Base-by-base conservation (phyloP, 2,797 vertebrate genomes). In the Acanthornis magna region DNA sequence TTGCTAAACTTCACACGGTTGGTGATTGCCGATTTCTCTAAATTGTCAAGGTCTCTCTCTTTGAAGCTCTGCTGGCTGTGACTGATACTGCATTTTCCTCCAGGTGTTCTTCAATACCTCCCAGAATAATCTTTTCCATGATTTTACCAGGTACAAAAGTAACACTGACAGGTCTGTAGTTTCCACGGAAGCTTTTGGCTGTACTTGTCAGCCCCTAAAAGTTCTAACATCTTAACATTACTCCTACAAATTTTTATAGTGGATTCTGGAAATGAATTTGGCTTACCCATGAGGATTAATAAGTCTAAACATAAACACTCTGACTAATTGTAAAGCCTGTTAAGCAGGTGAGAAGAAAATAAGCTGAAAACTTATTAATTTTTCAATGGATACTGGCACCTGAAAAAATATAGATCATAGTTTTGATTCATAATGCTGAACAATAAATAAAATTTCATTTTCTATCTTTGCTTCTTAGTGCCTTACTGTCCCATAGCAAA, bases 1-100 rank as follows among this genome's bases (percentile, higher is more conserved):
- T 61, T 32, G 17, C 17, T 32, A 22, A 53, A 71, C 7, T 36
- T 61, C 7, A 21, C 55, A 53, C 0, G 0, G 9, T 6, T 71
- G 47, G 32, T 53, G 38, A 21, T 26, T 53, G 26, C 32, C 9
- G 32, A 21, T 43, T 25, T 38, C 48, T 34, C 38, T 25, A 51
- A 36, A 36, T 11, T 61, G 32, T 26, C 38, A 13, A 17, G n/a
- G 11, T 45, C 38, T 53, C 13, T 43, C 47, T 60, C 13, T 23
- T 43, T 23, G 32, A 63, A 63, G 15, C 16, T n/a, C 11, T 63
- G 30, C 15, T 42, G 47, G 14, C 30, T 51, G 18, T 34, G 48
- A 15, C 32, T 43, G 50, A 34, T 50, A 22, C 38, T 34, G 12
- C 32, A 62, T 51, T 51, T 43, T 53, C 38, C 15, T 43, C 15